Percentiles rank a stretch among this genome's conserved stretches.
These are phyloP conservation scores for Melieria crassipennis DNA, from an alignment of 2,888 invertebrate genomes.

Conservation along the genomic window DNA sequence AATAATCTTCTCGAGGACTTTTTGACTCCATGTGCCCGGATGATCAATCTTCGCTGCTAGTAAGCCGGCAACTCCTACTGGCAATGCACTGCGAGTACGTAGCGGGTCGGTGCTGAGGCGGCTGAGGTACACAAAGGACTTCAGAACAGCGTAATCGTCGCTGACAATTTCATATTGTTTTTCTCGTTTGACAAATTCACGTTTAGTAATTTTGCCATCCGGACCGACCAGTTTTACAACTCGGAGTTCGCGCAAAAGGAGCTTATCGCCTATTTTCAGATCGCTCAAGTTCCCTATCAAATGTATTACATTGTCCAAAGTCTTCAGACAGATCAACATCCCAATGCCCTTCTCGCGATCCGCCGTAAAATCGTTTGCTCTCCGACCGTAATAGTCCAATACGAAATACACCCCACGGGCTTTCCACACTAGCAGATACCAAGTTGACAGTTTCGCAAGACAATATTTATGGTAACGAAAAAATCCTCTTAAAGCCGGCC, in stretches of 20 bases:
- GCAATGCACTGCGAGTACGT: slow-evolving; percentile 58
- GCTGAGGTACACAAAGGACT: slow-evolving; percentile 54
- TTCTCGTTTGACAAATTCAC: slow-evolving; percentile 51
- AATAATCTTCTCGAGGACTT: slow-evolving; percentile 56
- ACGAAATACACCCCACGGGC: slow-evolving; percentile 55
- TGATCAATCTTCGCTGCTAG: slow-evolving; percentile 61
- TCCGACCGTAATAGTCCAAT: slow-evolving; percentile 59
- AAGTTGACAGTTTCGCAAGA: slow-evolving; percentile 48
- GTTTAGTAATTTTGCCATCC: slow-evolving; percentile 48
- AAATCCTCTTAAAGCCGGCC: slow-evolving; percentile 44
- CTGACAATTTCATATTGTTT: slow-evolving; percentile 56
- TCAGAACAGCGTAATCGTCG: slow-evolving; percentile 57
- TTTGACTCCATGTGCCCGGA: slow-evolving; percentile 59
- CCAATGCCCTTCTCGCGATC: slow-evolving; percentile 51
- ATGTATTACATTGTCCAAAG: slow-evolving; percentile 54
- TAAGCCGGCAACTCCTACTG: slow-evolving; percentile 54
- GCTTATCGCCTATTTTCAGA: slow-evolving; percentile 44
- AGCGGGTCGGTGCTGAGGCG: slow-evolving; percentile 53
- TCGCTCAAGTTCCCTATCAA: slow-evolving; percentile 53
- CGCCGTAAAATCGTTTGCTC: slow-evolving; percentile 44
- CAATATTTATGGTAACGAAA: slow-evolving; percentile 51
- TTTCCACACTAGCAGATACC: slow-evolving; percentile 60
- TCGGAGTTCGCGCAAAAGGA: slow-evolving; percentile 54
- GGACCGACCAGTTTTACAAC: slow-evolving; percentile 54
- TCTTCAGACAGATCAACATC: slow-evolving; percentile 53